These are phyloP conservation scores for Hiodon alosoides DNA, from an alignment of 2,113 vertebrate species.

Conservation along the genomic window DNA sequence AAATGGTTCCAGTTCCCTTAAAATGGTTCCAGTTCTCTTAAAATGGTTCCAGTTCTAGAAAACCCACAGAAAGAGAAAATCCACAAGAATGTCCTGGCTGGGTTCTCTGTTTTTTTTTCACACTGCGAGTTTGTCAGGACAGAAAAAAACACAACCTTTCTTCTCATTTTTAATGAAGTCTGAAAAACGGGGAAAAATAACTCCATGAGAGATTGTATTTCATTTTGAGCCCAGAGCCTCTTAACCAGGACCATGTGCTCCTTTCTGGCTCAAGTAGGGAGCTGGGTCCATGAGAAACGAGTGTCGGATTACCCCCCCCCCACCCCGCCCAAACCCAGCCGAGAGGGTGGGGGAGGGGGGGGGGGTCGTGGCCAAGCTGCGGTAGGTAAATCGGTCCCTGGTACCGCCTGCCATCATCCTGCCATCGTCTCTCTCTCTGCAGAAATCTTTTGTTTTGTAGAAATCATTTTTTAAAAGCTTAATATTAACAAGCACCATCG, in stretches of 20 bases:
- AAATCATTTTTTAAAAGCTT: conserved; percentile 42
- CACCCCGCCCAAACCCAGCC: conserved; percentile 26
- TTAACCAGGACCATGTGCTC: conserved; percentile 67
- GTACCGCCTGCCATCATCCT: conserved; percentile 57
- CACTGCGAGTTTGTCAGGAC: conserved; percentile 40
- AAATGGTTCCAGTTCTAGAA: conserved; percentile 41
- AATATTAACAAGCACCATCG: conserved; percentile 70
- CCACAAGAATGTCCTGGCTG: conserved; percentile 36
- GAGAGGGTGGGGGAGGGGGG: conserved; percentile 22
- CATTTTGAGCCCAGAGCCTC: conserved; percentile 52
- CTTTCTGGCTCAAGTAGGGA: conserved; percentile 38
- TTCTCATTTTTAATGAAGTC: conserved; percentile 49
- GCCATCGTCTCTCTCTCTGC: conserved; percentile 57
- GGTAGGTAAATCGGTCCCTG: conserved; percentile 71
- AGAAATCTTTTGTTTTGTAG: conserved; percentile 64
- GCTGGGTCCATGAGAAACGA: conserved; percentile 23
- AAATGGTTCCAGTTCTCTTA: conserved; percentile 36
- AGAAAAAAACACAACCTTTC: background rate
- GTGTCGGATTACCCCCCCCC: conserved; percentile 27
- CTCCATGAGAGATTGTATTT: conserved; percentile 52
- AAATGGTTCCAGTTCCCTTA: no score
- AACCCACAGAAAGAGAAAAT: conserved; percentile 16
- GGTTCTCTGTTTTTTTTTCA: conserved; percentile 29
- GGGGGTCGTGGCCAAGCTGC: conserved; percentile 54
- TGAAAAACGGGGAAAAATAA: conserved; percentile 49